Evolutionary conservation across 2,113 vertebrate species (phyloP), one percentile per base, ranked within the genome.

Genomic region (Dissostichus mawsoni): DNA sequence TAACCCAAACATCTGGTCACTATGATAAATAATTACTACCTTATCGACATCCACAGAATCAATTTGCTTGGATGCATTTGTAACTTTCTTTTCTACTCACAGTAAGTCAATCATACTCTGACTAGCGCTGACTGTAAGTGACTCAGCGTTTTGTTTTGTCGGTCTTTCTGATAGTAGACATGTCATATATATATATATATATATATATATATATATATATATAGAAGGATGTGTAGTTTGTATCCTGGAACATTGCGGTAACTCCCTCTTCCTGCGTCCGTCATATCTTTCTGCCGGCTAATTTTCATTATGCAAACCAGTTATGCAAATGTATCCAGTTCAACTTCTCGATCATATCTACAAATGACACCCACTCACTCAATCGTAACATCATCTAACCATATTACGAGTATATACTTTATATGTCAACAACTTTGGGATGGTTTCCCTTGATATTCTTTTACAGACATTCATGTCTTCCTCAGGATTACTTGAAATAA

Each of bases 271-370:
- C 36, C 69, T 72, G 48, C 7, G 5, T 59, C 29, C 25, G 4
- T 73, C 23, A 25, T 45, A 3, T 50, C 55, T 67, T 50, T 63
- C 25, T 12, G 33, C 7, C 1, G 5, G 20, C 8, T 74, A 1
- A 83, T 89, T 88, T 87, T 58, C 53, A 78, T 84, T 20, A 84
- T 87, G 74, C 76, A 92, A 90, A 89, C 83, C 48, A 45, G 18
- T 50, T 44, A 84, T 84, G 52, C 52, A 89, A 90, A 89, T 74
- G 4, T 44, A 6, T 48, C 50, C 69, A 53, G 66, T 63, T 69
- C 18, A 55, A 20, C 45, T 65, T 73, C 52, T 70, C 16, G 55
- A 50, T 83, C 45, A 76, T n/a, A 75, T 56, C 61, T 72, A 7
- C 51, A 20, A 23, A 47, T 29, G 45, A 67, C 52, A 13, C n/a